A percentile compares a stretch with the other conserved stretches of the same genome.
Conservation (phyloP, 2,113 vertebrate species). For the Phyllostomus discolor region DNA sequence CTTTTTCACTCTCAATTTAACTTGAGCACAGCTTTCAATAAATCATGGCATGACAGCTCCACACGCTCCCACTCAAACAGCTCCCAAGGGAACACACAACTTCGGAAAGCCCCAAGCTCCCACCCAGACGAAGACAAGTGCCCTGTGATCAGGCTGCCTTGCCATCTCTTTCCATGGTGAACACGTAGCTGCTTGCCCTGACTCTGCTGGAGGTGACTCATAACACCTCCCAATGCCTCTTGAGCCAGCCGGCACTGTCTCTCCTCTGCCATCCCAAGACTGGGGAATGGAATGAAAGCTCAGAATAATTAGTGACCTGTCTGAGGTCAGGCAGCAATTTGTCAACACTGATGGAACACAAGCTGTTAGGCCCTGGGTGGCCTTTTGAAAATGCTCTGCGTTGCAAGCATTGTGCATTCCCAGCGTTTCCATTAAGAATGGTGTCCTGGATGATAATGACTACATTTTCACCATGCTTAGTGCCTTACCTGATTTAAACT, state of each 20-base stretch:
- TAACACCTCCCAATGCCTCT: background rate
- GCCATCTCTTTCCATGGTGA: background rate
- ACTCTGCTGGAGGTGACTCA: background rate
- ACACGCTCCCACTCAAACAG: background rate
- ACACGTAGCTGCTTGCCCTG: background rate
- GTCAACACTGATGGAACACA: conserved; percentile 13
- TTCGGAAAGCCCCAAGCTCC: background rate
- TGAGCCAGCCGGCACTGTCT: background rate
- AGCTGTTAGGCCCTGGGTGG: conserved; percentile 3
- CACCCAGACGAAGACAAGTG: background rate
- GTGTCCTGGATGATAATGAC: background rate
- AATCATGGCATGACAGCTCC: background rate
- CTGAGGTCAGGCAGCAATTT: conserved; percentile 35
- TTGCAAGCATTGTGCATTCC: background rate
- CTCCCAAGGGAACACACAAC: background rate
- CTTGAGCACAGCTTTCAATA: background rate
- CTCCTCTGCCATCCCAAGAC: background rate
- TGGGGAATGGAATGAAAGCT: background rate
- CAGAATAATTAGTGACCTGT: conserved; percentile 2
- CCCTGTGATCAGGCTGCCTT: background rate
- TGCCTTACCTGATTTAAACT: background rate
- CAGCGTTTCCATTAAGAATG: background rate
- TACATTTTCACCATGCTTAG: background rate
- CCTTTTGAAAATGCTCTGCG: background rate
- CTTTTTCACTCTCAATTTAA: background rate